Conservation (phyloP, 2,797 vertebrate species). For the Halcyon badia region DNA sequence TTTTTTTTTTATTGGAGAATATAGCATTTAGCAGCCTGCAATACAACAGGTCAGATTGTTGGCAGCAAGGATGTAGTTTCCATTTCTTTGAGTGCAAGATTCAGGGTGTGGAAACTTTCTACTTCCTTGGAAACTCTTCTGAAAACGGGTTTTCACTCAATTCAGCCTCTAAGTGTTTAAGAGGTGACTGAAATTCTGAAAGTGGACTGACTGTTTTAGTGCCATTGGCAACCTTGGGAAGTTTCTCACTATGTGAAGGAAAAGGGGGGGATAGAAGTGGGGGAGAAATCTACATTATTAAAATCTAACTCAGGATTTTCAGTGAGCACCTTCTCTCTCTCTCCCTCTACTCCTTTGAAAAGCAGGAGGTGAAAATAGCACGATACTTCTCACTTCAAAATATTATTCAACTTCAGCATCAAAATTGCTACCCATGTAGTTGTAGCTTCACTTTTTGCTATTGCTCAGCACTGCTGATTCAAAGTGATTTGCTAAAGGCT, state of each 20-base stretch:
- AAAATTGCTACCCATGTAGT: constrained; percentile 12
- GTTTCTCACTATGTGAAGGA: constrained; percentile 80
- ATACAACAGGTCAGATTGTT: constrained; percentile 77
- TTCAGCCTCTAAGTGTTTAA: constrained; percentile 85
- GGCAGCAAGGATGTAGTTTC: constrained; percentile 79
- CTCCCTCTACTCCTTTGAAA: constrained; percentile 45
- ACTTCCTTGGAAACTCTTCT: constrained; percentile 87
- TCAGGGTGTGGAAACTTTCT: constrained; percentile 87
- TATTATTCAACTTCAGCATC: constrained; percentile 57
- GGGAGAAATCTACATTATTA: constrained; percentile 72
- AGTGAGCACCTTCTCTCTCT: constrained; percentile 57
- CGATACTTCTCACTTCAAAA: constrained; percentile 71
- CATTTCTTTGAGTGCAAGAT: constrained; percentile 82
- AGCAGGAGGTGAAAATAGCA: constrained; percentile 68
- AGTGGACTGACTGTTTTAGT: constrained; percentile 79
- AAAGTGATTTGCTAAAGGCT: not conserved
- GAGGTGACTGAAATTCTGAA: constrained; percentile 86
- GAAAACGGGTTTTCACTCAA: constrained; percentile 85
- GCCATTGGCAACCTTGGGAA: constrained; percentile 73
- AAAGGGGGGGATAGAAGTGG: constrained; percentile 28
- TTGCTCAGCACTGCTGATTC: not conserved
- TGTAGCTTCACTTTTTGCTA: constrained; percentile 29
- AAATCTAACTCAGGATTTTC: constrained; percentile 67
- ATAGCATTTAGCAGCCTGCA: constrained; percentile 66
- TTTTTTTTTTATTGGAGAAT: constrained; percentile 76